Percentiles rank a stretch among this genome's conserved stretches.
These are phyloP conservation scores for Andricus curvator DNA, from an alignment of 2,888 invertebrate species.

Conservation along the genomic window DNA sequence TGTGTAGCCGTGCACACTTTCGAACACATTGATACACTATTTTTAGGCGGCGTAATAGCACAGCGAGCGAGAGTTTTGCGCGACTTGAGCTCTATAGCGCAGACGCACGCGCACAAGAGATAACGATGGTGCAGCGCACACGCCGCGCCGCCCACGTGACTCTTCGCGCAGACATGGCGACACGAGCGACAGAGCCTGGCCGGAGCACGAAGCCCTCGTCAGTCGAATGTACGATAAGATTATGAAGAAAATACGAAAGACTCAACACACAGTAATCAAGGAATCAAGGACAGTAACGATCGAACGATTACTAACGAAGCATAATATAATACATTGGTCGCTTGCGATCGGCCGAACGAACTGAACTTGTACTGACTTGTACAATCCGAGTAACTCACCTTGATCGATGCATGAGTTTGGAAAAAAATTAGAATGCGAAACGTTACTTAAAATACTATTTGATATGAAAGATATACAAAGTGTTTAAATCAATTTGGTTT, in stretches of 20 bases:
- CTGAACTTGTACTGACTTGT: conserved; percentile 39
- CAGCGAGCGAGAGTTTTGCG: conserved; percentile 66
- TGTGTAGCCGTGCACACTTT: conserved; percentile 55
- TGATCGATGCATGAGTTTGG: background rate
- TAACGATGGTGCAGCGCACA: conserved; percentile 48
- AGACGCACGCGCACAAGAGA: conserved; percentile 54
- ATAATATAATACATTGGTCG: conserved; percentile 39
- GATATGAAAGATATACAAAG: conserved; percentile 4
- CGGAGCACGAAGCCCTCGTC: conserved; percentile 42
- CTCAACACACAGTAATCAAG: conserved; percentile 31
- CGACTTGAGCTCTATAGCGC: conserved; percentile 62
- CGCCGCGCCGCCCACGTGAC: conserved; percentile 44
- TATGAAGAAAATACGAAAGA: conserved; percentile 33
- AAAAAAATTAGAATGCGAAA: conserved; percentile 10
- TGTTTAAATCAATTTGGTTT: conserved; percentile 6
- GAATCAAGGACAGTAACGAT: conserved; percentile 39
- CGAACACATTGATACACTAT: conserved; percentile 62
- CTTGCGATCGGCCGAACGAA: conserved; percentile 31
- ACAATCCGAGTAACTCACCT: conserved; percentile 3
- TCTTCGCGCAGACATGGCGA: conserved; percentile 38
- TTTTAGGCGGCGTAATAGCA: conserved; percentile 70
- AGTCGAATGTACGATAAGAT: conserved; percentile 40
- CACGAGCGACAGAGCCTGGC: conserved; percentile 44
- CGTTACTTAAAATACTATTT: background rate
- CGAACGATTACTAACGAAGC: conserved; percentile 37